Percentiles rank a stretch among this genome's conserved stretches.
Evolutionary conservation across 2,797 vertebrate species (phyloP).

Genomic region (Selene dorsalis): DNA sequence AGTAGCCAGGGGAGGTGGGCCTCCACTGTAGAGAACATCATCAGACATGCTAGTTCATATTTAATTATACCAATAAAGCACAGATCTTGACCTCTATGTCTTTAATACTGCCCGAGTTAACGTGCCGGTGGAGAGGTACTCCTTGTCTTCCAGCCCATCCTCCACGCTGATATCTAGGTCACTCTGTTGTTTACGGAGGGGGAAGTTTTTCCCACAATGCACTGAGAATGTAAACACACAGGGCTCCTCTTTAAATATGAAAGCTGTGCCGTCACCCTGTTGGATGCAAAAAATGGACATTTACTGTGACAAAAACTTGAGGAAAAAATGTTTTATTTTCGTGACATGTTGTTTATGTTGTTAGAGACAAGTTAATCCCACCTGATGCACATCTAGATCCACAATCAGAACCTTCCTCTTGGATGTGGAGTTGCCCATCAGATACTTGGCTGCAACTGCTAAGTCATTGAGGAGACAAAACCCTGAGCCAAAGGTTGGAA

Average conservation of each 20-base stretch:
- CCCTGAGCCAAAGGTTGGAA: conserved; percentile 72
- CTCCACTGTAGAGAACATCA: conserved; percentile 61
- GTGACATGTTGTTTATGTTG: not conserved
- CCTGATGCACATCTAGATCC: conserved; percentile 83
- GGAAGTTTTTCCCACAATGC: conserved; percentile 81
- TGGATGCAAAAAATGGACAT: conserved; percentile 13
- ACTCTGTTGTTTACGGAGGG: conserved; percentile 76
- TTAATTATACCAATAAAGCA: not conserved
- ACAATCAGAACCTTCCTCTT: conserved; percentile 75
- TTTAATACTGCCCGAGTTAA: not conserved
- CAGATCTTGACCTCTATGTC: not conserved
- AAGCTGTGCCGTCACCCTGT: conserved; percentile 80
- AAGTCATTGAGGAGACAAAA: conserved; percentile 81
- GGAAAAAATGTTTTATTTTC: not conserved
- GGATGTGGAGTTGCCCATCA: conserved; percentile 30
- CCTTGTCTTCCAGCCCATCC: conserved; percentile 70
- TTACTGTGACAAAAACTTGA: not conserved
- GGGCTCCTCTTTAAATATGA: conserved; percentile 78
- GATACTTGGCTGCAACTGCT: conserved; percentile 71
- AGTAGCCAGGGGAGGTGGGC: conserved; percentile 74
- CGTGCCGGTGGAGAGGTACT: conserved; percentile 71
- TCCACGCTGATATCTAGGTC: conserved; percentile 78
- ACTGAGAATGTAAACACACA: conserved; percentile 78
- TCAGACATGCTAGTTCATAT: not conserved
- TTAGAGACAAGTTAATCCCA: conserved; percentile 17